phyloP scores from a whole-genome alignment of 2,113 vertebrate genomes.

The Phoxinus phoxinus region DNA sequence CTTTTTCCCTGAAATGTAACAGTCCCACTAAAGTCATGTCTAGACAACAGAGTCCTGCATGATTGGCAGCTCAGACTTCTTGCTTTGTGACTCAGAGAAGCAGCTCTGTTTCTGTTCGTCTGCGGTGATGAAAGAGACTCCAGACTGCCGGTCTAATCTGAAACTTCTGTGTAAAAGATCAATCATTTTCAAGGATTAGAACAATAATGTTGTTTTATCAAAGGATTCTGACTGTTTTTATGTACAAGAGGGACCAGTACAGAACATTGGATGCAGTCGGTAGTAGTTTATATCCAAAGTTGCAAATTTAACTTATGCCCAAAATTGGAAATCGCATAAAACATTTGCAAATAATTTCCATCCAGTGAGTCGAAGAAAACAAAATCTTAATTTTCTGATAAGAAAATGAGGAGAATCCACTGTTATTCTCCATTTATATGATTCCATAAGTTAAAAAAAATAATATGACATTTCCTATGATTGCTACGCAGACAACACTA shows the following conservation, averaged over 20 bases:
- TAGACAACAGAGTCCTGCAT: not conserved
- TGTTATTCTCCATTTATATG: not conserved
- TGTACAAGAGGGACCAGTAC: not conserved
- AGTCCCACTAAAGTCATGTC: slow-evolving; percentile 36
- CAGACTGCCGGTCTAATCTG: not conserved
- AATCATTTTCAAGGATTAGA: not conserved
- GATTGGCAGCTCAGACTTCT: not conserved
- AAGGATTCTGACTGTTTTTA: not conserved
- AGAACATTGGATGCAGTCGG: not conserved
- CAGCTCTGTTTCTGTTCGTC: slow-evolving; percentile 11
- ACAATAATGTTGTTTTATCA: not conserved
- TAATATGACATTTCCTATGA: not conserved
- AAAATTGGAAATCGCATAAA: too few relatives aligned
- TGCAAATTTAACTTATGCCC: too few relatives aligned
- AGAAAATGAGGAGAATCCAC: too few relatives aligned
- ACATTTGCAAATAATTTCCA: too few relatives aligned
- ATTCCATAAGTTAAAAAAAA: not conserved
- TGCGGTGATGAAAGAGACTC: slow-evolving; percentile 14
- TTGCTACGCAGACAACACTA: not conserved
- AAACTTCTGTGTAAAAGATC: not conserved
- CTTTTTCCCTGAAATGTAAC: too few relatives aligned
- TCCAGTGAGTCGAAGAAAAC: too few relatives aligned
- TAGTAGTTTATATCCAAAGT: not conserved
- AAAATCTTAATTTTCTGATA: too few relatives aligned
- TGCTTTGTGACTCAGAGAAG: slow-evolving; percentile 7